Evolutionary conservation across 2,113 vertebrate species (phyloP).

Genomic region (Glareola pratincola): DNA sequence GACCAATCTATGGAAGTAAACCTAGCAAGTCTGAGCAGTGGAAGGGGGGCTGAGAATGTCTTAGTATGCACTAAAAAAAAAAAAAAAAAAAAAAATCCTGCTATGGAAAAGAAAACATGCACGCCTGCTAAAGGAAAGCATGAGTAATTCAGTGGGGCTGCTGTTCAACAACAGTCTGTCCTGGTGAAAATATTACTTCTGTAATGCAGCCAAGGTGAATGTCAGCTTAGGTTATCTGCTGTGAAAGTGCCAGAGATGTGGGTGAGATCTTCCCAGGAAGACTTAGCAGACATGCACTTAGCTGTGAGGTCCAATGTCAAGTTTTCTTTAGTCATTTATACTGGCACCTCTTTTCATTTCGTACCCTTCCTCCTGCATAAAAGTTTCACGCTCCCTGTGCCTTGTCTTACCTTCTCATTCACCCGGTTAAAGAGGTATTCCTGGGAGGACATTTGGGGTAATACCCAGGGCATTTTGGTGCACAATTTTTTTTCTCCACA

Average conservation of each 20-base stretch:
- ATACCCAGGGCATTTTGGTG: not conserved
- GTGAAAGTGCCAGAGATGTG: not conserved
- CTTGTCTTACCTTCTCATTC: not conserved
- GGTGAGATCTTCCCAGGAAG: not conserved
- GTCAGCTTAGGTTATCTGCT: slow-evolving; percentile 55
- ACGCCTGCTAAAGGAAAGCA: slow-evolving; percentile 25
- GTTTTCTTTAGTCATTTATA: not conserved
- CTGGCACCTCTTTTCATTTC: not conserved
- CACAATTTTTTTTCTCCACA: not conserved
- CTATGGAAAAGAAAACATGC: slow-evolving; percentile 56
- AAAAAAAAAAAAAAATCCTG: not conserved
- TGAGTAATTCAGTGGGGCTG: slow-evolving; percentile 43
- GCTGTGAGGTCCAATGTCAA: not conserved
- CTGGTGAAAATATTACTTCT: slow-evolving; percentile 61
- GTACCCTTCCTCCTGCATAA: not conserved
- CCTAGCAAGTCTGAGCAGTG: not conserved
- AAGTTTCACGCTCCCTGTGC: not conserved
- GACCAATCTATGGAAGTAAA: not conserved
- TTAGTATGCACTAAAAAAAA: not conserved
- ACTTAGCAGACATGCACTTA: not conserved
- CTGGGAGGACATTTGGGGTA: not conserved
- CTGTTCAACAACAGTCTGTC: slow-evolving; percentile 42
- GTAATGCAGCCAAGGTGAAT: slow-evolving; percentile 48
- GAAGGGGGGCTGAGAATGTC: not conserved
- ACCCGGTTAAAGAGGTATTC: not conserved